Evolutionary conservation across 2,797 vertebrate genomes (phyloP), one percentile per base, ranked within the genome.

Genomic region (Eremophila alpestris): DNA sequence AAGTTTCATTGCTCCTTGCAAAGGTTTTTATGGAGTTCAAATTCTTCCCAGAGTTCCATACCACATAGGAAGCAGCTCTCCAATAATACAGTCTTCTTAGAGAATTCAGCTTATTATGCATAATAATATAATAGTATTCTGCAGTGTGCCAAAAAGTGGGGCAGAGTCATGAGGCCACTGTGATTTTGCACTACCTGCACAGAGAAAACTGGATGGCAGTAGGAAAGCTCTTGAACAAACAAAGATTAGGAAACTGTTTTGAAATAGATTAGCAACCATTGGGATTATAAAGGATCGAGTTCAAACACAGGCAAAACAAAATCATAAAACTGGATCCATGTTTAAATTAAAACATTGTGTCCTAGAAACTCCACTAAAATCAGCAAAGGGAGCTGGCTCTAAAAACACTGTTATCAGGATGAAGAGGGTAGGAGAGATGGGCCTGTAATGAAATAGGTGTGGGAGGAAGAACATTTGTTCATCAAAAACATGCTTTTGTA

Each of bases 391-490:
- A 87, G 36, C 85, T 90, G 81, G 55, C 73, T 87, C 45, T 86
- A 36, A 73, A 87, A 94, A 87, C 46, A 84, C 16, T 49, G 21
- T 87, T 87, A 62, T 59, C 46, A 79, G 92, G 73, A 63, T 87
- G 68, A 78, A 76, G 78, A 87, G 70, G 59, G 83, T 60, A 94
- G 73, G 58, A 94, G 64, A 85, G 60, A 45, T 1, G 1, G 83
- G 55, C 34, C 69, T 73, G 62, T 80, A 78, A 65, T 62, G 32
- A 81, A 95, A 88, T 83, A 91, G 84, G 56, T 90, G 52, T 88
- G 83, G 90, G 84, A 94, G 88, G 93, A 91, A 91, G 67, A 91
- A 71, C 54, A 38, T 93, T 93, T 90, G 62, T 26, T 83, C 78
- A 85, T 86, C 83, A 71, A 89, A 94, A 90, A 90, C 67, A 51